Base-by-base conservation (phyloP, 2,888 invertebrate genomes). In the Drosophila fungiperda region DNA sequence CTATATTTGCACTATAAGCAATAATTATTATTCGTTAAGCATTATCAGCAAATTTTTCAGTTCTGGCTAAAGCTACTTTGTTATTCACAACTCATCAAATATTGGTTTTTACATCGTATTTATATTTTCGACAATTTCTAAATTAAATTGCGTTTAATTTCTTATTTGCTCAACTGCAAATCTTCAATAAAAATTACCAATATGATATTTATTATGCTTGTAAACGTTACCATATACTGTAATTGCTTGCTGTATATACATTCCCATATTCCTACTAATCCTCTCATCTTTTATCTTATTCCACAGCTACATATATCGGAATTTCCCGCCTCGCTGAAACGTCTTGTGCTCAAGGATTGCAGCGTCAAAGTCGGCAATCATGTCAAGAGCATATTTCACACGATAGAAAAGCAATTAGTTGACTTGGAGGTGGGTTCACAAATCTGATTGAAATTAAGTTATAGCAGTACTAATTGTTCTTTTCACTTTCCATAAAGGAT, bases 321-420 rank as follows among this genome's bases (percentile, higher is more conserved):
- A 78, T 96, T 97, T 89, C 97, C 97, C 0, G 83, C 91, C 3
- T 94, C 94, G 0, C 90, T 97, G 45, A 95, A 94, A 82, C 94
- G 94, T 57, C 89, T 97, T 1, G 17, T 93, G 95, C 83, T 93
- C 11, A 90, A 83, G 53, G 89, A 90, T 64, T 92, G 93, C 58
- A 87, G 90, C 53, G 90, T 93, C 0, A 89, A 89, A 20, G 87
- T 91, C 48, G 86, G 89, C 15, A 87, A 87, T 53, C 78, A 87
- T 38, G 78, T 83, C 1, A 90, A 90, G n/a, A 90, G 90, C 29
- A 90, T 93, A 62, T 93, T 93, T 66, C 89, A 89, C 26, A 91
- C 91, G 36, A 92, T 93, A 49, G 93, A 93, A 55, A 88, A 83
- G 15, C 88, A 92, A 68, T 76, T 93, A 66, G 65, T 86, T 9